phyloP scores from a whole-genome alignment of 2,888 invertebrate species.

The Drosophila atripex region DNA sequence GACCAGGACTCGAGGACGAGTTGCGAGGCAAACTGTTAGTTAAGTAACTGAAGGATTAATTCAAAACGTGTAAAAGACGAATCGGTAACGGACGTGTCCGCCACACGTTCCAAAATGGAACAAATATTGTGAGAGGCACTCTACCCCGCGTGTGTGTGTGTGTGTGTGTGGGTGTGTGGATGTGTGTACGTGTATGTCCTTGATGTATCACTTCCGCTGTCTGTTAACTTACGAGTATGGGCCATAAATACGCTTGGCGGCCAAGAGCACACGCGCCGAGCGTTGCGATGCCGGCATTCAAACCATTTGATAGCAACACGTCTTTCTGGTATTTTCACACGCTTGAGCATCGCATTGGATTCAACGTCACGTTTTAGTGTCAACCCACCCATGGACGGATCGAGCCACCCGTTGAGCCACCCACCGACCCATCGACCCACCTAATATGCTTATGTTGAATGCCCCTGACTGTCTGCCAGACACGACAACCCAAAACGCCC shows the following conservation, averaged over 20 bases:
- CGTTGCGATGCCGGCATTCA: slow-evolving; percentile 43
- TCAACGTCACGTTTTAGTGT: slow-evolving; percentile 82
- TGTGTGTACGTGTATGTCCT: slow-evolving; percentile 56
- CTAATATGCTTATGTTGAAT: slow-evolving; percentile 72
- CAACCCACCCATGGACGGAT: slow-evolving; percentile 12
- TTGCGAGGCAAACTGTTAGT: slow-evolving; percentile 33
- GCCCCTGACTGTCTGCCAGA: slow-evolving; percentile 31
- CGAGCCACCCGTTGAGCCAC: slow-evolving; percentile 9
- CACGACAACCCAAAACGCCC: slow-evolving; percentile 6
- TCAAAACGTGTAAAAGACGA: slow-evolving; percentile 59
- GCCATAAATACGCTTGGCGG: slow-evolving; percentile 71
- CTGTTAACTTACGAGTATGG: slow-evolving; percentile 70
- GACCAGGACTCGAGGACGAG: too few relatives aligned
- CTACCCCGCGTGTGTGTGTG: not conserved
- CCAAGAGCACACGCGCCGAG: slow-evolving; percentile 67
- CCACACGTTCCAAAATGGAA: not conserved
- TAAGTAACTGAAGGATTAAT: slow-evolving; percentile 62
- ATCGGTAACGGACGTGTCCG: slow-evolving; percentile 37
- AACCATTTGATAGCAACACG: slow-evolving; percentile 80
- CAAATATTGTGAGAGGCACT: not conserved
- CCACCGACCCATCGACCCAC: slow-evolving; percentile 29
- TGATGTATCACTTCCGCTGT: slow-evolving; percentile 79
- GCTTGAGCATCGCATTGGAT: slow-evolving; percentile 84
- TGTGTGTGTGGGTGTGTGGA: not conserved
- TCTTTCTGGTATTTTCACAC: slow-evolving; percentile 84